A percentile compares a stretch with the other conserved stretches of the same genome.
phyloP scores from a whole-genome alignment of 2,113 vertebrate species.

The Stigmatopora argus region DNA sequence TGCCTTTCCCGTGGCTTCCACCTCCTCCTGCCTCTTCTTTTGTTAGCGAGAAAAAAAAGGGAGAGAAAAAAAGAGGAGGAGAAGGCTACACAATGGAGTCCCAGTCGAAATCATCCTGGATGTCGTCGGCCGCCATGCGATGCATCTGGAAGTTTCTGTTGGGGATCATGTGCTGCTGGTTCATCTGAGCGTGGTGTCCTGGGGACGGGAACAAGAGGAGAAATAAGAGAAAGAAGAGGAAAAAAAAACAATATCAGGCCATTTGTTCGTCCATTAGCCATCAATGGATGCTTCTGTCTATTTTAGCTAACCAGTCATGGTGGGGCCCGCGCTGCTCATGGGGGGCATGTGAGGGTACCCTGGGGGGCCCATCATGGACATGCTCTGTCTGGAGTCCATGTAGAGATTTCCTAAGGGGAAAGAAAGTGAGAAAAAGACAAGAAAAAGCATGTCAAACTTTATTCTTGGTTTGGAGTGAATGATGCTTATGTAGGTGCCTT shows the following conservation, averaged over 20 bases:
- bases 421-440: slow-evolving; percentile 1
- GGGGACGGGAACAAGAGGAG: background rate
- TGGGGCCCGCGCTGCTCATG: slow-evolving; percentile 78
- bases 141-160: slow-evolving; percentile 85
- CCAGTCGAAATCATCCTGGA: slow-evolving; percentile 92
- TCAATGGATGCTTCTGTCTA: background rate
- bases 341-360: slow-evolving; percentile 82
- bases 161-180: slow-evolving; percentile 88
- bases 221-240: no score
- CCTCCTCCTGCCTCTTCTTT: slow-evolving; percentile 35
- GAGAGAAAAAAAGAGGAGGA: background rate
- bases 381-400: slow-evolving; percentile 84
- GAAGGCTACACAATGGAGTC: slow-evolving; percentile 84
- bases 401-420: slow-evolving; percentile 78
- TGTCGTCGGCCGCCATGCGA: slow-evolving; percentile 84
- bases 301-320: slow-evolving; percentile 74
- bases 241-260: background rate
- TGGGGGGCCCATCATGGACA: slow-evolving; percentile 86
- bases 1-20: slow-evolving; percentile 42
- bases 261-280: background rate
- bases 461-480: no score
- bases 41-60: slow-evolving; percentile 14
- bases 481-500: no score
- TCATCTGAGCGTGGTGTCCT: slow-evolving; percentile 87
- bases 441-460: background rate